phyloP scores from a whole-genome alignment of 2,888 invertebrate species.

The Phortica okadai region DNA sequence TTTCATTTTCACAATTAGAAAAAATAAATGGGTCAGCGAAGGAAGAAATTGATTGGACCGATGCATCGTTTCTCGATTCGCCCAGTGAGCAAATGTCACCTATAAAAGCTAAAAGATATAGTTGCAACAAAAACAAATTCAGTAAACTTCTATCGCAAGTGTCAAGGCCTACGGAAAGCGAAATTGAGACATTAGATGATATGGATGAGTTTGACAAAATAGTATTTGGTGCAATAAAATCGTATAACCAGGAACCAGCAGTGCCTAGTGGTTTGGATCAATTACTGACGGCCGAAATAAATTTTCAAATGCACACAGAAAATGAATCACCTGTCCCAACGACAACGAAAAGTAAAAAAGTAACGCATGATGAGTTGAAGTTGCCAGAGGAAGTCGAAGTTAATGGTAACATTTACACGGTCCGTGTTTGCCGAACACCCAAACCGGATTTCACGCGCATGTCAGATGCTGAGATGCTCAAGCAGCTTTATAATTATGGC shows the following conservation, averaged over 20 bases:
- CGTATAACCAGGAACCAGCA: slow-evolving; percentile 23
- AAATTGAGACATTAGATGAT: slow-evolving; percentile 39
- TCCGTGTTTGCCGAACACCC: slow-evolving; percentile 79
- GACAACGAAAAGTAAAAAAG: not conserved
- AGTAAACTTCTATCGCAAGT: slow-evolving; percentile 51
- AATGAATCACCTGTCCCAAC: slow-evolving; percentile 23
- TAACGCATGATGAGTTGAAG: not conserved
- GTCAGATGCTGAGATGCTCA: slow-evolving; percentile 79
- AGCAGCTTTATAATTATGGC: slow-evolving; percentile 81
- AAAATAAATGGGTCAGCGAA: slow-evolving; percentile 37
- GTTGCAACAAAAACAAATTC: slow-evolving; percentile 57
- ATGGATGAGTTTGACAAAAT: slow-evolving; percentile 72
- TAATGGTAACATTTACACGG: slow-evolving; percentile 68
- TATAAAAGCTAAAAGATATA: slow-evolving; percentile 56
- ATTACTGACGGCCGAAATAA: slow-evolving; percentile 66
- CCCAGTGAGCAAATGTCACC: slow-evolving; percentile 48
- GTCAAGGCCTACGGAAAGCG: slow-evolving; percentile 8
- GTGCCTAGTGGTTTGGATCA: slow-evolving; percentile 67
- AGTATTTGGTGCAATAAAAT: slow-evolving; percentile 49
- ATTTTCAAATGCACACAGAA: slow-evolving; percentile 41
- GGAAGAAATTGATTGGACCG: slow-evolving; percentile 55
- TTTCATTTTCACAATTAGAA: slow-evolving; percentile 51
- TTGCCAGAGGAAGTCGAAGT: slow-evolving; percentile 56
- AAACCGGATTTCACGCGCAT: slow-evolving; percentile 80
- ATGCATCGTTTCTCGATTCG: slow-evolving; percentile 67